Percentiles rank a stretch among this genome's conserved stretches.
Conservation (phyloP, 2,113 vertebrate species). For the Myotis brandtii region DNA sequence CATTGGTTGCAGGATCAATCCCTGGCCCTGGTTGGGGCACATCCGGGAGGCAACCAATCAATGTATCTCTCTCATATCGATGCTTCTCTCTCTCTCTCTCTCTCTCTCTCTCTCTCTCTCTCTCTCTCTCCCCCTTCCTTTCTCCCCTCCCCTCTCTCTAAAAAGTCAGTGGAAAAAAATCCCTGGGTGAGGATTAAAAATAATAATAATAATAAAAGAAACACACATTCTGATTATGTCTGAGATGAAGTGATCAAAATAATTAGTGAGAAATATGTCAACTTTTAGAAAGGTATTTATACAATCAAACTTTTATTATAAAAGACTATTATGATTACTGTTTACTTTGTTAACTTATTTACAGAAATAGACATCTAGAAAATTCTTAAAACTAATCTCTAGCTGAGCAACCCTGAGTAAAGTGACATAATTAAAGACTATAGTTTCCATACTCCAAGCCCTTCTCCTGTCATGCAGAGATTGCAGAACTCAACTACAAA, state of each 20-base stretch:
- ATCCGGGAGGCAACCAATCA: too few relatives aligned
- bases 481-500: neutral
- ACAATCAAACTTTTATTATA: neutral
- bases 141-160: too few relatives aligned
- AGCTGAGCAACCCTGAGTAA: neutral
- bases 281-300: constrained; percentile 22
- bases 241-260: neutral
- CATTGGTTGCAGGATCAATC: too few relatives aligned
- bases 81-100: too few relatives aligned
- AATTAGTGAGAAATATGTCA: neutral
- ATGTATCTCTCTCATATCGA: too few relatives aligned
- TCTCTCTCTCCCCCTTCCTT: too few relatives aligned
- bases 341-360: constrained; percentile 33
- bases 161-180: too few relatives aligned
- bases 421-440: neutral
- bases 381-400: neutral
- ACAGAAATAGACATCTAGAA: constrained; percentile 27
- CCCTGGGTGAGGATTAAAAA: too few relatives aligned
- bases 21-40: too few relatives aligned
- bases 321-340: neutral
- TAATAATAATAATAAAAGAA: neutral
- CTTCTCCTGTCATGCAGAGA: neutral
- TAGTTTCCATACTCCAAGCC: neutral
- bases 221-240: neutral
- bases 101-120: too few relatives aligned